Percentiles rank a stretch among this genome's conserved stretches.
Conservation (phyloP, 2,888 invertebrate genomes). For the Iselma pallidipennis region DNA sequence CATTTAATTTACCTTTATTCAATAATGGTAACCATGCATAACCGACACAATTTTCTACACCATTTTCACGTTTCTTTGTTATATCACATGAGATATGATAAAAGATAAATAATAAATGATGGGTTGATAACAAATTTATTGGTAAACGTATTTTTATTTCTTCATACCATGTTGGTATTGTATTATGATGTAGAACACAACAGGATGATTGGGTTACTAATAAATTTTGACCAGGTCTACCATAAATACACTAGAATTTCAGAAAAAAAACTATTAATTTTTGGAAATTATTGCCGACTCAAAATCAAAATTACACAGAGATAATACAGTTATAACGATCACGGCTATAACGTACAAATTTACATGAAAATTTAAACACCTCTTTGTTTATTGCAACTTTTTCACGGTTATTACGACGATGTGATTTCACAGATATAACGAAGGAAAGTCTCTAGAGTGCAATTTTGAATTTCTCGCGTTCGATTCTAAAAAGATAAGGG, state of each 20-base stretch:
- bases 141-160: constrained; percentile 93
- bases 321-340: too few species aligned
- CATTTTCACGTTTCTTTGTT: constrained; percentile 73
- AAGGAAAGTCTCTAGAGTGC: too few species aligned
- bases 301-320: too few species aligned
- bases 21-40: constrained; percentile 92
- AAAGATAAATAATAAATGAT: constrained; percentile 94
- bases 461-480: too few species aligned
- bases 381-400: too few species aligned
- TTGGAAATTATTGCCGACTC: not conserved
- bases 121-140: constrained; percentile 78
- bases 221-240: constrained; percentile 66
- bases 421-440: too few species aligned
- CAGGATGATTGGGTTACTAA: constrained; percentile 73
- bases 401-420: too few species aligned
- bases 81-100: constrained; percentile 94
- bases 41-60: constrained; percentile 84
- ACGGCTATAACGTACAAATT: too few species aligned
- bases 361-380: too few species aligned
- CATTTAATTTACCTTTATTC: constrained; percentile 79
- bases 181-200: constrained; percentile 86
- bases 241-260: constrained; percentile 71
- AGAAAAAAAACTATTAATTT: constrained; percentile 6
- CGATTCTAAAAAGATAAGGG: too few species aligned
- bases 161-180: constrained; percentile 88